Conservation (phyloP, 2,888 invertebrate genomes). For the Ypsolopha scabrella region DNA sequence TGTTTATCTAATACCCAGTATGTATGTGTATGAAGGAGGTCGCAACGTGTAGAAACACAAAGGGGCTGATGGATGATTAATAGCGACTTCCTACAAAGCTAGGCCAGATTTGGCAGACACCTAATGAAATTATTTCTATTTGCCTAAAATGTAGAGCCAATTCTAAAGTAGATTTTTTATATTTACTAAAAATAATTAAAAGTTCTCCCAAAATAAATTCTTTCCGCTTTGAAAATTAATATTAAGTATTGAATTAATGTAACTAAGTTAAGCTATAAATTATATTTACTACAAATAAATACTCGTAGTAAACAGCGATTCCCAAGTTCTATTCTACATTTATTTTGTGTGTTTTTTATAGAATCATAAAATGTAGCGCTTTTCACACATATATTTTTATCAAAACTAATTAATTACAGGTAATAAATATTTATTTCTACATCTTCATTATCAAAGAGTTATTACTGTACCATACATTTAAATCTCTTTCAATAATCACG, state of each 20-base stretch:
- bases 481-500: constrained; percentile 23
- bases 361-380: neutral
- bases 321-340: neutral
- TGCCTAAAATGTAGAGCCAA: neutral
- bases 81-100: constrained; percentile 25
- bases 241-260: too few species aligned
- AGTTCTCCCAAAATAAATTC: too few species aligned
- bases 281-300: too few species aligned
- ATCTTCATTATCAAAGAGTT: neutral
- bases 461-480: neutral
- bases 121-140: constrained; percentile 54
- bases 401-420: neutral
- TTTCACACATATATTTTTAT: neutral
- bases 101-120: constrained; percentile 11
- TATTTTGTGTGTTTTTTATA: neutral
- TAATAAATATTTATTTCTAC: neutral
- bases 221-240: too few species aligned
- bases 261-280: too few species aligned
- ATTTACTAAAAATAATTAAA: too few species aligned
- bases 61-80: constrained; percentile 56
- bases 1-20: too few species aligned
- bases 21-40: too few species aligned
- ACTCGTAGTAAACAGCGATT: too few species aligned
- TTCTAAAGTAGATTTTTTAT: too few species aligned
- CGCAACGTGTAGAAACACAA: constrained; percentile 38